These are phyloP conservation scores for Pilophorus perplexus DNA, from an alignment of 2,888 invertebrate genomes.

Conservation along the genomic window DNA sequence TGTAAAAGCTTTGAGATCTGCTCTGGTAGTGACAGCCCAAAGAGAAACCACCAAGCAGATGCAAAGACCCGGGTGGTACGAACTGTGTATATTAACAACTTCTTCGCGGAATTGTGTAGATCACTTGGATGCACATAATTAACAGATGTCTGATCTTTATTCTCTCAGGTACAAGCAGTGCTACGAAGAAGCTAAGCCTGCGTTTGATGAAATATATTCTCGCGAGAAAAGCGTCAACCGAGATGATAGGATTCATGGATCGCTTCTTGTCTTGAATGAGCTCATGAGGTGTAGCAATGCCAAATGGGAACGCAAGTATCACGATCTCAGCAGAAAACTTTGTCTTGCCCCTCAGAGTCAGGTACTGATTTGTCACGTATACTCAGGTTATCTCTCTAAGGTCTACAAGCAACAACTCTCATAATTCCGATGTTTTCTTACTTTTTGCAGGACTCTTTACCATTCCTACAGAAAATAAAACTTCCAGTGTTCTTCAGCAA, in stretches of 20 bases:
- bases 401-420: no score
- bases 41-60: slow-evolving; percentile 92
- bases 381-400: no score
- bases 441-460: slow-evolving; percentile 25
- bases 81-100: no score
- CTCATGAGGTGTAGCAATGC: slow-evolving; percentile 86
- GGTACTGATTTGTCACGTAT: slow-evolving; percentile 2
- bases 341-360: slow-evolving; percentile 37
- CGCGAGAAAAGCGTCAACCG: slow-evolving; percentile 76
- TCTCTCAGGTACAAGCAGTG: slow-evolving; percentile 73
- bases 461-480: slow-evolving; percentile 31
- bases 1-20: slow-evolving; percentile 90
- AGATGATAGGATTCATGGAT: slow-evolving; percentile 91
- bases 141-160: no score
- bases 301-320: slow-evolving; percentile 79
- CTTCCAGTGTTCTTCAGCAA: slow-evolving; percentile 42
- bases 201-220: slow-evolving; percentile 66
- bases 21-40: slow-evolving; percentile 90
- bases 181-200: slow-evolving; percentile 81
- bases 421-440: no score
- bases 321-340: slow-evolving; percentile 56
- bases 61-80: slow-evolving; percentile 80
- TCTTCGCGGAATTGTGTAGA: no score
- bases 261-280: slow-evolving; percentile 89
- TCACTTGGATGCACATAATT: no score